A percentile compares a stretch with the other conserved stretches of the same genome.
Conservation (phyloP, 2,888 invertebrate genomes). For the Euclidia mi region DNA sequence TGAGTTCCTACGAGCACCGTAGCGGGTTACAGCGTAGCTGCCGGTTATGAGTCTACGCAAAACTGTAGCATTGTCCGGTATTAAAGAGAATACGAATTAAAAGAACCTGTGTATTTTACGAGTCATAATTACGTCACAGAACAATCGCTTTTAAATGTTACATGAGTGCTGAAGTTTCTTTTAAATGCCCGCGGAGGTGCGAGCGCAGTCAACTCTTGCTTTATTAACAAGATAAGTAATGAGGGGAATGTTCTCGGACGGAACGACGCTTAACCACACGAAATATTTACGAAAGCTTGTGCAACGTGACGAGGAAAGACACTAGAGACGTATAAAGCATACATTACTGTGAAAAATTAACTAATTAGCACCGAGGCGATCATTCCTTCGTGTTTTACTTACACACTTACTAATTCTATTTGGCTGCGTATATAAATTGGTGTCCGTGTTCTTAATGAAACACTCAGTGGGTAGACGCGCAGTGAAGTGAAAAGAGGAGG, state of each 20-base stretch:
- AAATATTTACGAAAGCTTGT: constrained; percentile 15
- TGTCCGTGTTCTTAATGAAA: constrained; percentile 42
- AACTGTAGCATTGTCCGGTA: constrained; percentile 2
- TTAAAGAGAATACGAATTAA: background rate
- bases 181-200: background rate
- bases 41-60: background rate
- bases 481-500: background rate
- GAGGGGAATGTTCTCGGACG: constrained; percentile 1
- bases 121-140: constrained; percentile 7
- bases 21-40: constrained; percentile 7
- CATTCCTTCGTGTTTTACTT: background rate
- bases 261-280: constrained; percentile 3
- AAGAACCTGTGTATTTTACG: constrained; percentile 1
- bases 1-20: constrained; percentile 1
- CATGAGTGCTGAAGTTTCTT: constrained; percentile 1
- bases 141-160: constrained; percentile 14
- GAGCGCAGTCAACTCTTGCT: constrained; percentile 1
- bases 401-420: constrained; percentile 32
- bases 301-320: constrained; percentile 5
- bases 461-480: background rate
- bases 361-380: background rate
- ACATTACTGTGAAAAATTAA: constrained; percentile 11
- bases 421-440: constrained; percentile 26
- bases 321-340: constrained; percentile 7
- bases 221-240: constrained; percentile 25